Evolutionary conservation across 2,888 invertebrate species (phyloP), one percentile per base, ranked within the genome.

Genomic region (Himalopsyche japonica): DNA sequence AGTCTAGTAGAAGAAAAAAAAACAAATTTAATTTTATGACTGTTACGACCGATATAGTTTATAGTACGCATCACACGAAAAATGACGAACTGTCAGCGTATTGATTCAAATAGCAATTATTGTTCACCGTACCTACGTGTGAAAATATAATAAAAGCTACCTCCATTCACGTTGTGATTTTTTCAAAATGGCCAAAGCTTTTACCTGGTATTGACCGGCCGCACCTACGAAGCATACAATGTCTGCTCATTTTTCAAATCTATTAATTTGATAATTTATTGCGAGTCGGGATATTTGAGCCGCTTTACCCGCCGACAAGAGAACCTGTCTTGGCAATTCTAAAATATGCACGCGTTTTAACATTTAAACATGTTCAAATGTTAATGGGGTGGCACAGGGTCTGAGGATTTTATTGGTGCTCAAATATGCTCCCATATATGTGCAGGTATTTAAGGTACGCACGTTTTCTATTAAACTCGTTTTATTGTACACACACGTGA

Each of bases 231-330:
- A 37, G 30, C 30, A 78, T 24, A 82, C 82, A 78, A 34, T 82
- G 82, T 82, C 77, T 10, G 78, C 57, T 49, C 77, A 78, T 78
- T 78, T 78, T 78, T 77, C 64, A 78, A 82, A 76, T 82, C 82
- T 78, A 57, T 57, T 82, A 82, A 82, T 82, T 57, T 82, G 82
- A 78, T 82, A 82, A 82, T 82, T 82, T 82, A 82, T 82, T 49
- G 82, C 64, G 82, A 78, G 78, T 64, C 64, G 64, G 78, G 78
- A 78, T 82, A 78, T 78, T 64, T 37, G 82, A 37, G 47, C 78
- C 78, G 57, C 76, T 82, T 82, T 77, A 37, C 77, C n/a, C 27
- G 43, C 77, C 77, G 77, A 77, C 37, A 77, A 15, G n/a, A 77
- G 77, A 77, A 70, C 70, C 70, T 70, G 70, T 70, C 70, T 70